A percentile compares a stretch with the other conserved stretches of the same genome.
Conservation (phyloP, 2,113 vertebrate species). For the Xiphias gladius region DNA sequence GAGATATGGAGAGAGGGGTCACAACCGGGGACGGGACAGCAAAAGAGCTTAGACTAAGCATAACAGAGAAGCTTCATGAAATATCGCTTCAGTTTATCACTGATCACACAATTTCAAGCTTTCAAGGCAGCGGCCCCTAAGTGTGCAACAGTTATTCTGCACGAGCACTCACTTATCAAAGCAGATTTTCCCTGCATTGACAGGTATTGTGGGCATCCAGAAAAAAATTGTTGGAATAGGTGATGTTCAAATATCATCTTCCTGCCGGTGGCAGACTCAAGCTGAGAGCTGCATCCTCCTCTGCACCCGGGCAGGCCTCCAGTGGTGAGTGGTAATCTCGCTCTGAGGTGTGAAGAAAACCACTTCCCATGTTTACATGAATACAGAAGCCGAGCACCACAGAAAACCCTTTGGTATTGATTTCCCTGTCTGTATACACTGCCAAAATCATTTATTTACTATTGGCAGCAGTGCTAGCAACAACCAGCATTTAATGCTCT, state of each 20-base stretch:
- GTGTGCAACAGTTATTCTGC: conserved; percentile 71
- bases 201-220: conserved; percentile 39
- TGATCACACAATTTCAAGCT: conserved; percentile 61
- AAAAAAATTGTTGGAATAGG: conserved; percentile 50
- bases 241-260: conserved; percentile 61
- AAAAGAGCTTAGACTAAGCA: conserved; percentile 77
- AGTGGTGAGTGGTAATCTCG: conserved; percentile 88
- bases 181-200: conserved; percentile 40
- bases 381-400: conserved; percentile 94
- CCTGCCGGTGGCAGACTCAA: conserved; percentile 54
- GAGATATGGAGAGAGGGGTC: conserved; percentile 57
- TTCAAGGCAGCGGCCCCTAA: conserved; percentile 59
- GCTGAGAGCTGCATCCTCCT: conserved; percentile 60
- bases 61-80: conserved; percentile 57
- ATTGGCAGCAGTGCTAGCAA: conserved; percentile 92
- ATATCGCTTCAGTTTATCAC: conserved; percentile 61
- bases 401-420: conserved; percentile 93
- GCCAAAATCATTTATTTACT: conserved; percentile 97
- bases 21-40: conserved; percentile 67
- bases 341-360: conserved; percentile 95
- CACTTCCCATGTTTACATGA: conserved; percentile 98
- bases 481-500: conserved; percentile 89
- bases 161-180: conserved; percentile 64
- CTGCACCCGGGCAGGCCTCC: conserved; percentile 77
- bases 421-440: conserved; percentile 93